Evolutionary conservation across 2,888 invertebrate genomes (phyloP).

Genomic region (Apantesis nais): DNA sequence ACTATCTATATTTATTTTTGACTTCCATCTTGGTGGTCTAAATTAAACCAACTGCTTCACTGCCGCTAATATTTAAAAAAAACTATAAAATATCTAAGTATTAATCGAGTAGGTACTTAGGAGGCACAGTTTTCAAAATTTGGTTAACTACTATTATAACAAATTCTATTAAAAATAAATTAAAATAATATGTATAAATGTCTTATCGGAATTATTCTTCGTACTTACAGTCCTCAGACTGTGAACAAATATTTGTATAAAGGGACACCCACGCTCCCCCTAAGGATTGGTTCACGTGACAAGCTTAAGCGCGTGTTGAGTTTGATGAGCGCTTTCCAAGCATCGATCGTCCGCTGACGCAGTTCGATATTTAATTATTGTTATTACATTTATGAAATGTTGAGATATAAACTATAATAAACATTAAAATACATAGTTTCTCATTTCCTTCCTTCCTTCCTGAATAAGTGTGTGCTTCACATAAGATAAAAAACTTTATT

Average conservation of each 20-base stretch:
- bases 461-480: background rate
- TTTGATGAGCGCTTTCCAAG: background rate
- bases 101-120: background rate
- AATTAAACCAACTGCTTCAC: background rate
- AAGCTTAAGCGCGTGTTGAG: background rate
- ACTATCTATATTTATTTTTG: background rate
- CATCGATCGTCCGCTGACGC: background rate
- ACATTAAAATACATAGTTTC: no score
- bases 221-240: background rate
- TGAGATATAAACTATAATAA: background rate
- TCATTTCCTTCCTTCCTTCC: background rate
- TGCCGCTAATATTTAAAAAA: no score
- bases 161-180: background rate
- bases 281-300: background rate
- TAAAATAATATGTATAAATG: background rate
- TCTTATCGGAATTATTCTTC: background rate
- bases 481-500: background rate
- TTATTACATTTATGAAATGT: background rate
- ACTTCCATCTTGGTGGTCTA: background rate
- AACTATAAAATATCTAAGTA: no score
- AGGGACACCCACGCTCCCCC: background rate
- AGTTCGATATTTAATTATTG: background rate
- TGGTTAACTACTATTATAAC: background rate
- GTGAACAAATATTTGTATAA: slow-evolving; percentile 7
- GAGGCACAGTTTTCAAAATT: background rate